Evolutionary conservation across 2,888 invertebrate species (phyloP).

Genomic region (Cancer borealis): DNA sequence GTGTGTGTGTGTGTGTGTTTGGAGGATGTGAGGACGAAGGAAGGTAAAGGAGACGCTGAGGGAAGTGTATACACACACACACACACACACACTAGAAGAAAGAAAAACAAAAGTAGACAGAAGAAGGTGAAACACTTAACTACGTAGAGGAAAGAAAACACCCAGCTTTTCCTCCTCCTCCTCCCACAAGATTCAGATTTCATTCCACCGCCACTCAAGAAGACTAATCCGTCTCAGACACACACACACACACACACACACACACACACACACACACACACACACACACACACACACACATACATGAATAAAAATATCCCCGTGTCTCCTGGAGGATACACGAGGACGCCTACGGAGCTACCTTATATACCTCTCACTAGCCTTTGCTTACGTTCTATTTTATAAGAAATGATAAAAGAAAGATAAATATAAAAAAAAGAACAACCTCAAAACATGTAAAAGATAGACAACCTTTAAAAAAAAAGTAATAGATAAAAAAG

Average conservation of each 20-base stretch:
- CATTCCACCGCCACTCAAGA: not conserved
- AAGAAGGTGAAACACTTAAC: not conserved
- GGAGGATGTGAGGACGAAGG: not conserved
- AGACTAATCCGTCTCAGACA: not conserved
- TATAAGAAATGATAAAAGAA: too few relatives aligned
- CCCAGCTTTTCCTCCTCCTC: not conserved
- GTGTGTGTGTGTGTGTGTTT: slow-evolving; percentile 46
- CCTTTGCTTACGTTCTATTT: not conserved
- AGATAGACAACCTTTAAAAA: too few relatives aligned
- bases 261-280: too few relatives aligned
- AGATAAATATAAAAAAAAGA: too few relatives aligned
- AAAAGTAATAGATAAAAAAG: too few relatives aligned
- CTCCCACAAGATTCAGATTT: not conserved
- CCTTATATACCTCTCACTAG: not conserved
- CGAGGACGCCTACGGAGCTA: not conserved
- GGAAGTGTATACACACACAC: too few relatives aligned
- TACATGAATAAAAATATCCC: not conserved
- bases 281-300: not conserved
- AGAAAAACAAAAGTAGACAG: not conserved
- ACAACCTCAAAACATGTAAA: too few relatives aligned
- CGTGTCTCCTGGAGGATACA: not conserved
- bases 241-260: not conserved
- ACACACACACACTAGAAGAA: not conserved
- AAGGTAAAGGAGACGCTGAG: not conserved
- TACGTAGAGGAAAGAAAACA: not conserved